Percentiles rank a stretch among this genome's conserved stretches.
These are phyloP conservation scores for Leptopilina clavipes DNA, from an alignment of 1,140 invertebrate genomes.

Conservation along the genomic window DNA sequence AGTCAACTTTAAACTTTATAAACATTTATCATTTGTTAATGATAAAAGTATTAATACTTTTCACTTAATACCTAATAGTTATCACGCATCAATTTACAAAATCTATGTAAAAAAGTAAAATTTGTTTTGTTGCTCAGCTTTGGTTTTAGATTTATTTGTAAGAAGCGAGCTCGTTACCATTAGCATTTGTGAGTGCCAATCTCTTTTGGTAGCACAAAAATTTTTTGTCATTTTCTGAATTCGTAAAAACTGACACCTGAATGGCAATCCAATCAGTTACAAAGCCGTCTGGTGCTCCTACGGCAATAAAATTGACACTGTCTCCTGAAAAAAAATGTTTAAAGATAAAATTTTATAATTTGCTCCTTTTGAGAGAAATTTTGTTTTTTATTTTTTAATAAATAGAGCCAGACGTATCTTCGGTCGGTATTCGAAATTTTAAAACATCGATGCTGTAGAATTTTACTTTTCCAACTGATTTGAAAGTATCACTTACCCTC, in stretches of 20 bases:
- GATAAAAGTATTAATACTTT: no score
- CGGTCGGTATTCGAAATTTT: background rate
- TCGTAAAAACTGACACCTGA: conserved; percentile 50
- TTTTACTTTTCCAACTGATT: background rate
- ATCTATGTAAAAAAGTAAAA: no score
- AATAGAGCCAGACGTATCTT: background rate
- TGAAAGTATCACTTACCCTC: conserved; percentile 48
- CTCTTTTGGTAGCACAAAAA: background rate
- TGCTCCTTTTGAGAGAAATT: background rate
- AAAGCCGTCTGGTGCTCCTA: conserved; percentile 52
- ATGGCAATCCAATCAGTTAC: conserved; percentile 57
- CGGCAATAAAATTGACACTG: conserved; percentile 57
- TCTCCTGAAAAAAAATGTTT: conserved; percentile 50
- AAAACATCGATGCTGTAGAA: background rate
- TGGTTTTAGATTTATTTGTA: no score
- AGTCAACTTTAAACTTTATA: no score
- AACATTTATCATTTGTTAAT: no score
- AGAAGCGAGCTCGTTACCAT: background rate
- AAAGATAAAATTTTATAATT: background rate
- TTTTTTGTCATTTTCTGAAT: background rate
- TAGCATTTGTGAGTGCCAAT: background rate
- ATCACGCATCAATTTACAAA: no score
- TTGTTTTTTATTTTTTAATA: background rate
- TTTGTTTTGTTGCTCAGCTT: no score
- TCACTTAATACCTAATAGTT: no score